Base-by-base conservation (phyloP, 2,797 vertebrate species). In the Echeneis naucrates region DNA sequence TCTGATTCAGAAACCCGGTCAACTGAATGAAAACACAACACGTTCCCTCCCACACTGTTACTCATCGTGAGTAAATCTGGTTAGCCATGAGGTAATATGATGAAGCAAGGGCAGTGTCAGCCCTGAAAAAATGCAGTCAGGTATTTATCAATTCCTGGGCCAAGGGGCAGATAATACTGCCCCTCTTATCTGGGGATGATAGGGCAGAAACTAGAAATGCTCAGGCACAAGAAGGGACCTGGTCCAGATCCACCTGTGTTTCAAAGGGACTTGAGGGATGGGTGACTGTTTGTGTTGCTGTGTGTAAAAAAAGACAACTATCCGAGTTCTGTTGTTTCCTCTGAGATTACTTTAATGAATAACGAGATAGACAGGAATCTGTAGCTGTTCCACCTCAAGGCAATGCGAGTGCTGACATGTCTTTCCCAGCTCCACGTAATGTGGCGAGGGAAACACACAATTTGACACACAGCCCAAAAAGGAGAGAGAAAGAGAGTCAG, bases 351-450 rank as follows among this genome's bases (percentile, higher is more conserved):
- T 17, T 26, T 5, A 30, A 8, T 42, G 42, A 44, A 42, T 40
- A 63, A n/a, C 1, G 8, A 44, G 3, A 12, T 17, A 6, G 19
- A 35, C 27, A 38, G 50, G 60, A 51, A 59, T 72, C 32, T 62
- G 4, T 10, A 26, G 3, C 37, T 58, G 60, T 65, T 58, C 83
- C 68, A 24, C 52, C 80, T 30, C 0, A 0, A 59, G 80, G 78
- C 64, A 2, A 44, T 45, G 45, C 85, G 61, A 68, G 81, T 65
- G 27, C 27, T 1, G 80, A 83, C 90, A 90, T 85, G 83, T 82
- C 80, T 87, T 53, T 19, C 12, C 30, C 26, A 5, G 23, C 27
- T n/a, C 37, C 58, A 59, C 54, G 88, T 88, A 89, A 92, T 90
- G 84, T 35, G 13, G 50, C 2, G 0, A 2, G 23, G 30, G 40